phyloP scores from a whole-genome alignment of 2,888 invertebrate genomes.

The Drosophila differens region DNA sequence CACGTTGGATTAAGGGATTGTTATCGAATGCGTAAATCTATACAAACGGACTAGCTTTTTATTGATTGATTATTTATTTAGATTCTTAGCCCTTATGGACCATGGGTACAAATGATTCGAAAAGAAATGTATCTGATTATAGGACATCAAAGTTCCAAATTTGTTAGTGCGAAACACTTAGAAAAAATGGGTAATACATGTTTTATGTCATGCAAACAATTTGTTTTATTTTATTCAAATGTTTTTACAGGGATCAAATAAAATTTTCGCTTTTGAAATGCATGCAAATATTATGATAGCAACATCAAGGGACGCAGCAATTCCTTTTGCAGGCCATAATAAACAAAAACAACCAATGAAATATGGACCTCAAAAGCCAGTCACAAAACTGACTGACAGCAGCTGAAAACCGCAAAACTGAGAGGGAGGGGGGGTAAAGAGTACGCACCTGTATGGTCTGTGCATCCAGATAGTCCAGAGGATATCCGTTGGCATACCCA shows the following conservation, averaged over 20 bases:
- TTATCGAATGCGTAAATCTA: not conserved
- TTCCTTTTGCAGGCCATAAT: conserved; percentile 6
- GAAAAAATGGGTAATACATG: not conserved
- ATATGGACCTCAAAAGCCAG: conserved; percentile 31
- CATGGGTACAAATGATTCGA: not conserved
- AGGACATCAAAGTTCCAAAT: not conserved
- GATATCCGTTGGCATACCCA: conserved; percentile 75
- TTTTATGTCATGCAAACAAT: not conserved
- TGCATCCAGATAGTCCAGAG: conserved; percentile 80
- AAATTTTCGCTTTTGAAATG: not conserved
- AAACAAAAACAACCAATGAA: conserved; percentile 39
- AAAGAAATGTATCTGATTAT: not conserved
- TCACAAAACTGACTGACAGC: conserved; percentile 50
- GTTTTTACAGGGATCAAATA: not conserved
- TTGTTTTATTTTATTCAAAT: not conserved
- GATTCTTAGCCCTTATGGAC: not conserved
- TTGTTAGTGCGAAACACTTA: not conserved
- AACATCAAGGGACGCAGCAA: conserved; percentile 43
- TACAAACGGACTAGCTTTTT: not conserved
- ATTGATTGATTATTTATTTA: not conserved
- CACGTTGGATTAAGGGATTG: not conserved
- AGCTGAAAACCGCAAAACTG: conserved; percentile 39
- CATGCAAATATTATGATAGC: conserved; percentile 5
- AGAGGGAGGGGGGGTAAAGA: not conserved
- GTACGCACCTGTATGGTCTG: conserved; percentile 83